Conservation (phyloP, 1,140 invertebrate genomes). For the Micrasema longulum region DNA sequence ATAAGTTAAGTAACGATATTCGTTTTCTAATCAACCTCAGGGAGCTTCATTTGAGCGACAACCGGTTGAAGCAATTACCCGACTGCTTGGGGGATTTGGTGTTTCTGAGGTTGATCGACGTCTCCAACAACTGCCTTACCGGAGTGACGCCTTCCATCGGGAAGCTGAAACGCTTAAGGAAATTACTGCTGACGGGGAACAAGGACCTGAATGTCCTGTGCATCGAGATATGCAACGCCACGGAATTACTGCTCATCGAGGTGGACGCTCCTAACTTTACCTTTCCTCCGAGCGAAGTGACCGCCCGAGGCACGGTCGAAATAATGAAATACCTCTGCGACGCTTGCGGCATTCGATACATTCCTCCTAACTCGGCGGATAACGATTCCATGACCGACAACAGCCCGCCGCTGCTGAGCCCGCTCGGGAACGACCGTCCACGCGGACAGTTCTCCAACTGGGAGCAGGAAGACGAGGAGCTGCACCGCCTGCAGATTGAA, state of each 20-base stretch:
- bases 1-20: conserved; percentile 72
- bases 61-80: conserved; percentile 75
- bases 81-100: conserved; percentile 73
- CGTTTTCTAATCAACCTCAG: conserved; percentile 72
- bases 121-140: conserved; percentile 79
- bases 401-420: conserved; percentile 40
- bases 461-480: conserved; percentile 64
- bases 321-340: conserved; percentile 77
- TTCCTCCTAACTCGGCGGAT: conserved; percentile 55
- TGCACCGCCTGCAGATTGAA: conserved; percentile 63
- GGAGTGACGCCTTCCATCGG: conserved; percentile 74
- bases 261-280: conserved; percentile 72
- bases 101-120: conserved; percentile 75
- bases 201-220: conserved; percentile 70
- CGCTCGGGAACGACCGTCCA: conserved; percentile 31
- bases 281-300: conserved; percentile 73
- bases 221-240: conserved; percentile 72
- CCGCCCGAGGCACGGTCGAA: conserved; percentile 69
- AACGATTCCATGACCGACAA: conserved; percentile 53
- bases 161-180: conserved; percentile 70
- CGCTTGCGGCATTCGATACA: conserved; percentile 63
- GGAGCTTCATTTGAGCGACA: conserved; percentile 76
- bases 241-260: conserved; percentile 69
- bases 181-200: conserved; percentile 72
- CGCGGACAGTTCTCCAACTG: conserved; percentile 55